A percentile compares a stretch with the other conserved stretches of the same genome.
Evolutionary conservation across 1,140 invertebrate genomes (phyloP).

Genomic region (Mya arenaria): DNA sequence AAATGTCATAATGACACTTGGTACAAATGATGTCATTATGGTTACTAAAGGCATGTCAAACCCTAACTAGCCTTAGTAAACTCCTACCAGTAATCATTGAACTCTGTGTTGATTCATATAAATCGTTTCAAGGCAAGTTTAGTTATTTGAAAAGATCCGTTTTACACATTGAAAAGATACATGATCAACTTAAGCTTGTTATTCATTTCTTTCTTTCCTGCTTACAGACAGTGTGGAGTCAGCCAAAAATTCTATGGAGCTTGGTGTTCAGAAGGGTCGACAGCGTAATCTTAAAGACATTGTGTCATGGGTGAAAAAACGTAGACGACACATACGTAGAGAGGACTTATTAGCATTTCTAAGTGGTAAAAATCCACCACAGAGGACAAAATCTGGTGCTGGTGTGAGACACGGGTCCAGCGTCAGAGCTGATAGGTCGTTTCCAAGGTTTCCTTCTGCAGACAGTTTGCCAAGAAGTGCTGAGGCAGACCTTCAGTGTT

Average conservation of each 20-base stretch:
- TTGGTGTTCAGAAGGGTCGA: constrained; percentile 88
- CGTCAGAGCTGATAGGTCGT: constrained; percentile 64
- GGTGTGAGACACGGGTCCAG: constrained; percentile 79
- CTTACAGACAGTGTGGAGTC: constrained; percentile 88
- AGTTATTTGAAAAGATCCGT: too few relatives aligned
- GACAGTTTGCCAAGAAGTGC: constrained; percentile 59
- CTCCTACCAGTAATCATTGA: too few relatives aligned
- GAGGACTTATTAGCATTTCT: constrained; percentile 91
- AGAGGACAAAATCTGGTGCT: constrained; percentile 81
- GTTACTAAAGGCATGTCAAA: too few relatives aligned
- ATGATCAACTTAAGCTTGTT: too few relatives aligned
- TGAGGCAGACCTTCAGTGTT: constrained; percentile 87
- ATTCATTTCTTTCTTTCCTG: too few relatives aligned
- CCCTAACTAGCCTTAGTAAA: too few relatives aligned
- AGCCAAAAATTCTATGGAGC: constrained; percentile 86
- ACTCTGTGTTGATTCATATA: too few relatives aligned
- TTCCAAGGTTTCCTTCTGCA: constrained; percentile 62
- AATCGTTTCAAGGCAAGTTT: too few relatives aligned
- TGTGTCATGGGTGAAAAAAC: constrained; percentile 86
- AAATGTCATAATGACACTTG: too few relatives aligned
- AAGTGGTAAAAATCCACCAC: constrained; percentile 87
- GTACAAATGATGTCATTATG: too few relatives aligned
- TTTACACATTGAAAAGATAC: too few relatives aligned
- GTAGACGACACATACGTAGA: constrained; percentile 86
- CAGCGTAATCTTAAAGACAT: constrained; percentile 89